Base-by-base conservation (phyloP, 2,797 vertebrate species). In the Gymnoscopelus microlampas region DNA sequence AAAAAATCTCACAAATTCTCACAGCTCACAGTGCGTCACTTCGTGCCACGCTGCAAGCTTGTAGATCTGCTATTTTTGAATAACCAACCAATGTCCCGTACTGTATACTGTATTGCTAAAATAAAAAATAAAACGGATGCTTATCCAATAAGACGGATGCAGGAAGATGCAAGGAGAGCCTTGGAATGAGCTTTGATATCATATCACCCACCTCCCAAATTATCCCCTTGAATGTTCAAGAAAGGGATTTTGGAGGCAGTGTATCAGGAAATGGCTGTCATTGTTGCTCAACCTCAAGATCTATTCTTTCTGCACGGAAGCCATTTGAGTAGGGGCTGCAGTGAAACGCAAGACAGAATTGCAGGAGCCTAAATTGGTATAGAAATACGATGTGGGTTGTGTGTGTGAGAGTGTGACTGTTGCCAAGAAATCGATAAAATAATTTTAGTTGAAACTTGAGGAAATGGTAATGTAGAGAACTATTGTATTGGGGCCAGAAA, bases 321-420 rank as follows among this genome's bases (percentile, higher is more conserved):
- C 66, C 51, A 29, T 66, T 56, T 49, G 58, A 77, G 29, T 56
- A 11, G 1, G 15, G 73, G 63, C 23, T 58, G 48, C 63, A 49
- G 26, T 48, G 76, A 69, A 74, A 80, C 23, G 47, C 53, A 71
- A 73, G 23, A 0, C 13, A 48, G 0, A 76, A 55, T 54, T 48
- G 68, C 6, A 63, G 12, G n/a, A 53, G 9, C 2, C 2, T 5
- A 24, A 50, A 53, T 23, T 11, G 23, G 3, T 12, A 48, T 10
- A 19, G 58, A 11, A 47, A 71, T 69, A 8, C 5, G 24, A 59
- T 51, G 59, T 15, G 5, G 24, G 19, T 19, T 32, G 8, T 32
- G 24, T 11, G n/a, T n/a, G n/a, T n/a, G n/a, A n/a, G n/a, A n/a
- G n/a, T n/a, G n/a, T 7, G 5, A 44, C 32, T 13, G 24, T 15